Conservation (phyloP, 1,140 invertebrate species). For the Apis florea region DNA sequence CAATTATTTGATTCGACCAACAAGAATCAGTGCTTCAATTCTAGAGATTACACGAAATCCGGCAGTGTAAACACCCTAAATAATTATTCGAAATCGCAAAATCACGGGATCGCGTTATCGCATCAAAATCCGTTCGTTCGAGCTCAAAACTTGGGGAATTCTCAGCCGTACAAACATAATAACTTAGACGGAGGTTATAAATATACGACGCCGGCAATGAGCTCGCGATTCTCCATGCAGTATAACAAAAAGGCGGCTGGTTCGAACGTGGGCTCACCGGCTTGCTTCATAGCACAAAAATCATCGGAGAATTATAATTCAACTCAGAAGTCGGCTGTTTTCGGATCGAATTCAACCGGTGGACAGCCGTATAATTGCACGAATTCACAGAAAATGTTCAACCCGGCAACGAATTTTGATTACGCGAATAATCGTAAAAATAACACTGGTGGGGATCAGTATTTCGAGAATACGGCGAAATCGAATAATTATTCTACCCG, state of each 20-base stretch:
- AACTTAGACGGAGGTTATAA: constrained; percentile 50
- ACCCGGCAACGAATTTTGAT: constrained; percentile 41
- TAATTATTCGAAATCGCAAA: constrained; percentile 52
- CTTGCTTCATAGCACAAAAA: constrained; percentile 58
- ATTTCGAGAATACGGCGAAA: constrained; percentile 23
- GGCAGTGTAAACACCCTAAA: constrained; percentile 24
- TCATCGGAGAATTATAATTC: constrained; percentile 38
- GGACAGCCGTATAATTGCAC: constrained; percentile 26
- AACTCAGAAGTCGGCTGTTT: constrained; percentile 34
- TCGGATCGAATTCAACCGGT: neutral
- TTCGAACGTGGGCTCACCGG: constrained; percentile 55
- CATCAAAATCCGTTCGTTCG: constrained; percentile 41
- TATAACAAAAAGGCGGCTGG: constrained; percentile 48
- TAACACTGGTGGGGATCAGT: constrained; percentile 34
- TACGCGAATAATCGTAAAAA: constrained; percentile 49
- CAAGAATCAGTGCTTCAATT: constrained; percentile 47
- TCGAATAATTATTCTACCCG: constrained; percentile 19
- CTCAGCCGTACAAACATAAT: constrained; percentile 55
- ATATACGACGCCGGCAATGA: constrained; percentile 46
- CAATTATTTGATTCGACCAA: constrained; percentile 43
- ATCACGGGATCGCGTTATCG: constrained; percentile 44
- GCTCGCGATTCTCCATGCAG: constrained; percentile 55
- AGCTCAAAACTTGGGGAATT: constrained; percentile 14
- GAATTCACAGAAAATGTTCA: constrained; percentile 25
- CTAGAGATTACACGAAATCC: constrained; percentile 58